These are phyloP conservation scores for Brevimyrus niger DNA, from an alignment of 2,113 vertebrate genomes.

Conservation along the genomic window DNA sequence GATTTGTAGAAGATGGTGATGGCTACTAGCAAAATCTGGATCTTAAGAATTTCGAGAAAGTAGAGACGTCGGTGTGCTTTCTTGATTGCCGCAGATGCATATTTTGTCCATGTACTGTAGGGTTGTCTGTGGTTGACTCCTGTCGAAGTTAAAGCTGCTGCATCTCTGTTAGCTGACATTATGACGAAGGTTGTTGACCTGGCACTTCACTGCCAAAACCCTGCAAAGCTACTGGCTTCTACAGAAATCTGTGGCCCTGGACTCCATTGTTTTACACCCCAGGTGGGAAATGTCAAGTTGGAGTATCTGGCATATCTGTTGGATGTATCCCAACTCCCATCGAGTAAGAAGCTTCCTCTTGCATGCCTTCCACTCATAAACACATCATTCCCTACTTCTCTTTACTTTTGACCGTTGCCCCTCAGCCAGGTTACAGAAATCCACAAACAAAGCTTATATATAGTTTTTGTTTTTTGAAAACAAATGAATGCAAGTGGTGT, in stretches of 20 bases:
- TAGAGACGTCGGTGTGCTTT: neutral
- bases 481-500: neutral
- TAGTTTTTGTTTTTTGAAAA: neutral
- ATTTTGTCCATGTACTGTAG: neutral
- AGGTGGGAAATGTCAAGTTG: neutral
- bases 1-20: neutral
- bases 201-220: neutral
- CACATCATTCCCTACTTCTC: neutral
- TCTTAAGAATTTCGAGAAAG: neutral
- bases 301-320: neutral
- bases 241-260: neutral
- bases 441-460: neutral
- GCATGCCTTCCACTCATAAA: neutral
- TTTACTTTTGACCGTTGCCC: neutral
- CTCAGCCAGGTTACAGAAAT: neutral
- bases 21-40: neutral
- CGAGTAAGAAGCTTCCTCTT: neutral
- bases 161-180: neutral
- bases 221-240: neutral
- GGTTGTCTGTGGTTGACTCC: neutral
- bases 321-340: neutral
- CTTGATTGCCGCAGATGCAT: neutral
- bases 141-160: neutral
- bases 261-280: neutral
- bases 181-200: neutral